Percentiles rank a stretch among this genome's conserved stretches.
phyloP scores from a whole-genome alignment of 2,888 invertebrate species.

The Dione juno region DNA sequence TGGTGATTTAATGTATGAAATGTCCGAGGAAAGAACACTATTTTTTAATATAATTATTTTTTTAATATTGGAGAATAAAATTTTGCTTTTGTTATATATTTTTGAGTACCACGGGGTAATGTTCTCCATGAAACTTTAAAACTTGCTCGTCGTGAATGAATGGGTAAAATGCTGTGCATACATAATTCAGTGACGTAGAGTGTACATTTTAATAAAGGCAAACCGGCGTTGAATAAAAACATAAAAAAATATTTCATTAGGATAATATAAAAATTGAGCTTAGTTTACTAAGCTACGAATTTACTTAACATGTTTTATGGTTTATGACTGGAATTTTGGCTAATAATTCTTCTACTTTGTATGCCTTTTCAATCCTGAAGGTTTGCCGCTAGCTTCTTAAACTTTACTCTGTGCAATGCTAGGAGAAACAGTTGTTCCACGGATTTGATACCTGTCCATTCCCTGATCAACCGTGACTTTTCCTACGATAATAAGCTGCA shows the following conservation, averaged over 20 bases:
- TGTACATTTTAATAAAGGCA: too few species aligned
- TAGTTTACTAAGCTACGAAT: too few species aligned
- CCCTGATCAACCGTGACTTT: too few species aligned
- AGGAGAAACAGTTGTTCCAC: neutral
- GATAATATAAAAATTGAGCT: too few species aligned
- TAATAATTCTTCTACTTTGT: neutral
- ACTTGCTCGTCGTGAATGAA: neutral
- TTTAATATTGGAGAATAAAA: slow-evolving; percentile 9
- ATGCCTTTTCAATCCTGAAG: neutral
- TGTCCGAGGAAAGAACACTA: slow-evolving; percentile 18
- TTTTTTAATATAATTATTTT: slow-evolving; percentile 26
- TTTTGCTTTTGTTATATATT: slow-evolving; percentile 14
- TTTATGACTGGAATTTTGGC: too few species aligned
- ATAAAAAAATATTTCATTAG: too few species aligned
- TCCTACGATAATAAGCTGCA: too few species aligned
- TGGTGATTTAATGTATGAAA: slow-evolving; percentile 34
- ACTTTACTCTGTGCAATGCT: neutral
- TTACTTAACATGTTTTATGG: too few species aligned
- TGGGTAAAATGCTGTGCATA: neutral
- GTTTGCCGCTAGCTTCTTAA: neutral
- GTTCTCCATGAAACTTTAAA: neutral
- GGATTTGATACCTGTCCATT: neutral
- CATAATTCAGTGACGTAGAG: too few species aligned
- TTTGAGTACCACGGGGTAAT: neutral
- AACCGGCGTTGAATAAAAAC: too few species aligned